Evolutionary conservation across 1,140 invertebrate species (phyloP).

Genomic region (Pachypeltis micranthus): DNA sequence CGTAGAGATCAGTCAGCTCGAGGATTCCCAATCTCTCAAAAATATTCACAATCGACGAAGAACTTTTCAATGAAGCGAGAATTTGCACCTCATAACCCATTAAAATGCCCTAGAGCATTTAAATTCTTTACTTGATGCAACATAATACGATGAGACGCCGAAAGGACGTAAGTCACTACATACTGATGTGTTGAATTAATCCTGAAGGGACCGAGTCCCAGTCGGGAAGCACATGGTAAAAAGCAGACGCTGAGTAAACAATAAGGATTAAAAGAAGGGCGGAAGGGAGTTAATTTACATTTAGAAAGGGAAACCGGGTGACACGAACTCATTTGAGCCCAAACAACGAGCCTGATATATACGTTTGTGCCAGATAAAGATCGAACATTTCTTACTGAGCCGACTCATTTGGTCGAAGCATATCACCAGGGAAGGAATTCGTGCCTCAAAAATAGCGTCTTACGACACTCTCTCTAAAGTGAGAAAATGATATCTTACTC

Average conservation of each 20-base stretch:
- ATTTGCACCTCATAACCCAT: too few relatives aligned
- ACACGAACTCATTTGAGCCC: neutral
- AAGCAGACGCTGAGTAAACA: neutral
- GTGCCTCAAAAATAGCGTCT: neutral
- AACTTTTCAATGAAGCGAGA: too few relatives aligned
- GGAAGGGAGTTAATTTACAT: neutral
- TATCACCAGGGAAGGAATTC: neutral
- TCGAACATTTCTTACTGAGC: neutral
- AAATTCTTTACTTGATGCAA: too few relatives aligned
- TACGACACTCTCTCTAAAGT: neutral
- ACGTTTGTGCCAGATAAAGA: neutral
- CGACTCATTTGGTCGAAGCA: neutral
- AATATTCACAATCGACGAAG: too few relatives aligned
- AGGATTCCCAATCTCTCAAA: too few relatives aligned
- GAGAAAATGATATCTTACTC: neutral
- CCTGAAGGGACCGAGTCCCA: neutral
- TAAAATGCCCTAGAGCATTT: too few relatives aligned
- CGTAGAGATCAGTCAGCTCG: too few relatives aligned
- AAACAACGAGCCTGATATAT: neutral
- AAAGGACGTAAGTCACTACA: neutral
- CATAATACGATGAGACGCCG: too few relatives aligned
- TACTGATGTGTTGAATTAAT: neutral
- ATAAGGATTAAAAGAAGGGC: neutral
- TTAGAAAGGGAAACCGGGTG: neutral
- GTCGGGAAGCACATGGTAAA: neutral